Evolutionary conservation across 1,140 invertebrate genomes (phyloP), one percentile per base, ranked within the genome.

Genomic region (Drosophila ambigua): DNA sequence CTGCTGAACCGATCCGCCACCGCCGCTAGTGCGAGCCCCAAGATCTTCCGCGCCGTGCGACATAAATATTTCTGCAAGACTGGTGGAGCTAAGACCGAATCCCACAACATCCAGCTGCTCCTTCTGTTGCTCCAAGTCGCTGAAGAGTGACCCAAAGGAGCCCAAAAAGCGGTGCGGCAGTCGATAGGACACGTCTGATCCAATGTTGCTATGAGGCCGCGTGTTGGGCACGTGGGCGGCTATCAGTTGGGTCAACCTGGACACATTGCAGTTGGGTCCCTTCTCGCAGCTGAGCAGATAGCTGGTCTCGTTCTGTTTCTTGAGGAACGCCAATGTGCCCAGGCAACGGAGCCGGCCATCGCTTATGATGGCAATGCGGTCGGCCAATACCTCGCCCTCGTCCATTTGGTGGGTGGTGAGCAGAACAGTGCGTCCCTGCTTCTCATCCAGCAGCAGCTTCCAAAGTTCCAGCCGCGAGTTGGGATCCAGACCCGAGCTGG

Each of bases 371-470:
- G 96, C 97, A 75, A 99, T 97, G 84, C 97, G 93, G 92, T 99
- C 98, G 1, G 98, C 98, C 1, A 99, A 93, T 39, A 97, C 94
- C 93, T 99, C 98, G 43, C 98, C 98, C 93, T 99, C 98, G 91
- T 99, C 98, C 97, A 99, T 98, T 92, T 97, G 98, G 92, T 99
- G 98, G 11, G 98, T 99, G n/a, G 97, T 97, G 41, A 99, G 93
- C 2, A 99, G 91, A 61, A 99, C 95, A 5, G 97, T 98, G 48
- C 94, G 92, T 0, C 92, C 92, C 16, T 79, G 78, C 67, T 93
- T 93, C 72, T 94, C 94, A 43, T 79, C 79, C 74, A 94, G 91
- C 28, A 98, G 92, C 35, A 98, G 90, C 89, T 98, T 96, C 98
- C 98, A 99, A 3, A 98, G 95, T 49, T 95, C 94, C 65, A 98